Conservation (phyloP, 2,113 vertebrate genomes). For the Zapus hudsonius region DNA sequence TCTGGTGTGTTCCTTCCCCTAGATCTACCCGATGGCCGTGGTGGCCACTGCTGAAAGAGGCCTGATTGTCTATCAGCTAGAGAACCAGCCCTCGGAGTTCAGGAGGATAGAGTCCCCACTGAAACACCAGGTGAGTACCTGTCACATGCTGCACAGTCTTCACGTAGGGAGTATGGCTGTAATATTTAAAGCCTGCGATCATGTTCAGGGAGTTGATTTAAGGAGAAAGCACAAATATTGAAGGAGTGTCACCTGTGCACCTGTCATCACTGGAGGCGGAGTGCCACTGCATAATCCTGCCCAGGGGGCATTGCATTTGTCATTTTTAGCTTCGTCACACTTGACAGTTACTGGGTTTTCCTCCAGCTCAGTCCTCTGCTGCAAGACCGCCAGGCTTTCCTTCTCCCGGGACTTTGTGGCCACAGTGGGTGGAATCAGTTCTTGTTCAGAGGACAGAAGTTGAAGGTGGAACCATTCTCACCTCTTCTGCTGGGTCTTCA, state of each 20-base stretch:
- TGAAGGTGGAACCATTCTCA: not conserved
- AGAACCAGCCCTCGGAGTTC: constrained; percentile 98
- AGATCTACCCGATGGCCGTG: constrained; percentile 99
- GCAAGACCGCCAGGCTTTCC: not conserved
- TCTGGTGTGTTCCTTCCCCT: not conserved
- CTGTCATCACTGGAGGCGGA: too few relatives aligned
- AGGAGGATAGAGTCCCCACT: constrained; percentile 97
- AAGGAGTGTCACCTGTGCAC: not conserved
- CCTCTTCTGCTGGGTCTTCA: not conserved
- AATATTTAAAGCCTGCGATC: not conserved
- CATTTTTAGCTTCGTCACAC: fast-evolving
- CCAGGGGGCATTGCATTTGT: fast-evolving
- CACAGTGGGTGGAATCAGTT: not conserved
- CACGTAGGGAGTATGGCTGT: fast-evolving
- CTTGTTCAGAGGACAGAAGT: not conserved
- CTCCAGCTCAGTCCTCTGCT: not conserved
- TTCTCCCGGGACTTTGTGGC: not conserved
- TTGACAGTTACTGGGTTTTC: fast-evolving
- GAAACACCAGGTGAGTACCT: constrained; percentile 93
- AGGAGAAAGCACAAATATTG: not conserved
- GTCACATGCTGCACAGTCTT: fast-evolving
- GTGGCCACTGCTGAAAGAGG: constrained; percentile 97
- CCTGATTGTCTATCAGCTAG: constrained; percentile 97
- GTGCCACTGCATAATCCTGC: too few relatives aligned
- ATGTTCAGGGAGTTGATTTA: not conserved